A percentile compares a stretch with the other conserved stretches of the same genome.
Evolutionary conservation across 2,888 invertebrate species (phyloP).

Genomic region (Parnassius orleans): DNA sequence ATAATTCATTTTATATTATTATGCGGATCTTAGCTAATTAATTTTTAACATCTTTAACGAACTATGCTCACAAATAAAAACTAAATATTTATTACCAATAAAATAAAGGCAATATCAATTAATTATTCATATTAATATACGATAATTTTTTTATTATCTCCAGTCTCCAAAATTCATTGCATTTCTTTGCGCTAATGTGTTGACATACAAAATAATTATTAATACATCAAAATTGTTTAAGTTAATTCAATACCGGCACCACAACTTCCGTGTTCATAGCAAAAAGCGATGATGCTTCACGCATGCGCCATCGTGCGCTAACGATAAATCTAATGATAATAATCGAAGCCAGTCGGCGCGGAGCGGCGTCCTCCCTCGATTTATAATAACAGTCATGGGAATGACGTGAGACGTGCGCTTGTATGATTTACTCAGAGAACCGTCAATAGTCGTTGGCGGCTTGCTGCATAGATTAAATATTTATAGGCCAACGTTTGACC

Average conservation of each 20-base stretch:
- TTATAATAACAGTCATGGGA: slow-evolving; percentile 61
- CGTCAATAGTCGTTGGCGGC: slow-evolving; percentile 24
- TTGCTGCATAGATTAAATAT: not conserved
- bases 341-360: slow-evolving; percentile 56
- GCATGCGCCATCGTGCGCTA: slow-evolving; percentile 31
- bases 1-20: too few relatives aligned
- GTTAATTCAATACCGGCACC: slow-evolving; percentile 19
- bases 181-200: not conserved
- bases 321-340: slow-evolving; percentile 70
- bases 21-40: too few relatives aligned
- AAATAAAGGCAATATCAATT: too few relatives aligned
- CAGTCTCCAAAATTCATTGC: too few relatives aligned
- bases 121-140: too few relatives aligned
- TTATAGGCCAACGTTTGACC: slow-evolving; percentile 1
- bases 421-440: slow-evolving; percentile 49
- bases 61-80: too few relatives aligned
- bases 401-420: slow-evolving; percentile 57
- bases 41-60: too few relatives aligned
- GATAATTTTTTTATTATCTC: too few relatives aligned
- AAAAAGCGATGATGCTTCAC: slow-evolving; percentile 24
- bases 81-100: too few relatives aligned
- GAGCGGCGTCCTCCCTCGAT: slow-evolving; percentile 45
- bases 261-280: slow-evolving; percentile 20
- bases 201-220: not conserved
- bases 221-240: slow-evolving; percentile 1